Percentiles rank a stretch among this genome's conserved stretches.
These are phyloP conservation scores for Campoplex nolae DNA, from an alignment of 2,888 invertebrate genomes.

Conservation along the genomic window DNA sequence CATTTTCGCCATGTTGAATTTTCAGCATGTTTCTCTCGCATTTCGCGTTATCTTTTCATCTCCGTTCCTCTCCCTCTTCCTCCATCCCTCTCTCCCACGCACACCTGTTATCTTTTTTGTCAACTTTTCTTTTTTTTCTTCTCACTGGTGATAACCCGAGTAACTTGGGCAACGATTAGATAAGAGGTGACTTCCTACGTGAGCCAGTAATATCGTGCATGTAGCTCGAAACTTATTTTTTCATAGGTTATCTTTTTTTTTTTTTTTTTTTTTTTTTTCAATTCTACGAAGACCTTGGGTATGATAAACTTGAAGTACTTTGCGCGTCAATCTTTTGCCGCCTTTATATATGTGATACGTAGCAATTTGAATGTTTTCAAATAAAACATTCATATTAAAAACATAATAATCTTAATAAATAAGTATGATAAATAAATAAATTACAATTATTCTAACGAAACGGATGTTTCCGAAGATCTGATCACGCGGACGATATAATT, in stretches of 20 bases:
- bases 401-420: not conserved
- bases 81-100: conserved; percentile 6
- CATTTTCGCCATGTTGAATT: not conserved
- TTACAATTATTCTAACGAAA: not conserved
- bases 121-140: conserved; percentile 1
- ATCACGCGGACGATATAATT: conserved; percentile 38
- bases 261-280: not conserved
- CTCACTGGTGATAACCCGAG: conserved; percentile 53
- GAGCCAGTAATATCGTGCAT: conserved; percentile 29
- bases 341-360: not conserved
- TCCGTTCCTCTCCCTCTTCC: not conserved
- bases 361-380: not conserved
- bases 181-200: conserved; percentile 65
- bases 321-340: not conserved
- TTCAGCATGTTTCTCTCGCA: not conserved
- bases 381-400: not conserved
- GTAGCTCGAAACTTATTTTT: conserved; percentile 11
- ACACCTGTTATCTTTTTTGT: conserved; percentile 40
- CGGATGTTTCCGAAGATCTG: conserved; percentile 7
- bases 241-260: not conserved
- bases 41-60: not conserved
- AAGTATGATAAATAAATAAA: not conserved
- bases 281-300: conserved; percentile 48
- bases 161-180: conserved; percentile 72
- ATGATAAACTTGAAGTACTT: conserved; percentile 31